Conservation (phyloP, 2,113 vertebrate species). For the Solea senegalensis region DNA sequence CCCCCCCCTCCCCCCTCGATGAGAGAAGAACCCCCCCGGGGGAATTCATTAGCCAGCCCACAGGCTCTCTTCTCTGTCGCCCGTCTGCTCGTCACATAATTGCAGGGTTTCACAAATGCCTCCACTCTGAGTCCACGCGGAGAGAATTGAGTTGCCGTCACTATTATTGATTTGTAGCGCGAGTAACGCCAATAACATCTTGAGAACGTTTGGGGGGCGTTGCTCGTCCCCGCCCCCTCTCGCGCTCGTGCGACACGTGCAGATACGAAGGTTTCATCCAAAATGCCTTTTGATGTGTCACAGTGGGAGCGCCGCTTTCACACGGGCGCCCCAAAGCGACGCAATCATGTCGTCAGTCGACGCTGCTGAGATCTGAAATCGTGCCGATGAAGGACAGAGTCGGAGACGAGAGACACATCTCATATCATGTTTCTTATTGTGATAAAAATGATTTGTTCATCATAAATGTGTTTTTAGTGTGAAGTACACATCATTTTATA, state of each 20-base stretch:
- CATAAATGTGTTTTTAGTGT: too few species aligned
- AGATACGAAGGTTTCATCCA: conserved; percentile 16
- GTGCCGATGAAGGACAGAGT: not conserved
- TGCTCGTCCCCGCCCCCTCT: too few species aligned
- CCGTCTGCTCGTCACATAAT: conserved; percentile 55
- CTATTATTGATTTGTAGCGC: conserved; percentile 36
- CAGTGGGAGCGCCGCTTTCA: not conserved
- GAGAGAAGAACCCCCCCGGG: conserved; percentile 54
- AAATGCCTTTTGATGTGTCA: conserved; percentile 43
- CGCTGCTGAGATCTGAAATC: too few species aligned
- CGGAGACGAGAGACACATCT: too few species aligned
- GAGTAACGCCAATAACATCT: conserved; percentile 18
- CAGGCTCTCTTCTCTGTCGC: conserved; percentile 1
- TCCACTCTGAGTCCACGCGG: conserved; percentile 67
- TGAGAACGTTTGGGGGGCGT: not conserved
- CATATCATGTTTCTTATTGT: too few species aligned
- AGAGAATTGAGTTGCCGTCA: conserved; percentile 51
- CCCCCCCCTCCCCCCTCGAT: conserved; percentile 26
- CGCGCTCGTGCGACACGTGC: too few species aligned
- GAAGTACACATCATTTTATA: too few species aligned
- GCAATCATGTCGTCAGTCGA: conserved; percentile 20
- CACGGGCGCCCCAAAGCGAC: not conserved
- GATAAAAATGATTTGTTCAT: too few species aligned
- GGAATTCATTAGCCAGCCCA: conserved; percentile 75
- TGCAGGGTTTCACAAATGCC: conserved; percentile 68